Evolutionary conservation across 2,797 vertebrate genomes (phyloP), one percentile per base, ranked within the genome.

Genomic region (Orestias chungarensis): DNA sequence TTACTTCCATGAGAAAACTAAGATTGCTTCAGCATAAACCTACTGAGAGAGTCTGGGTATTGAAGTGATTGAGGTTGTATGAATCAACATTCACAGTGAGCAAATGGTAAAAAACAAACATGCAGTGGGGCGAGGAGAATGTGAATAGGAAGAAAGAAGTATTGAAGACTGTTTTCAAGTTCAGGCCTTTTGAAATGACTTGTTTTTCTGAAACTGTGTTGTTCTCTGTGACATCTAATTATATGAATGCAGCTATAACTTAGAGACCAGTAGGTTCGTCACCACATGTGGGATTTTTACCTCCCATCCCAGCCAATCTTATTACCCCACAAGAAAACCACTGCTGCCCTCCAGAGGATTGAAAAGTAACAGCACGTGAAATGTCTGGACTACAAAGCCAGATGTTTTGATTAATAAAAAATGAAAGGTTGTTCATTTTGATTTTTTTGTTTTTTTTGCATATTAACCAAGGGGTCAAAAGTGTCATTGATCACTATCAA

Each of bases 281-380:
- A 46, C 23, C 79, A 71, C 46, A 61, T 68, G 33, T 71, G 71
- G 64, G 61, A 50, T 71, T 33, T n/a, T 33, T 66, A 47, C 64
- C 33, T 76, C 43, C 33, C 18, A 9, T 57, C 14, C 50, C 35
- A 66, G 52, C 70, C 35, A 12, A 5, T n/a, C 23, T 38, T 38
- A n/a, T 10, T 61, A n/a, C 4, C 57, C 8, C 9, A 42, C 42
- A 71, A 70, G 77, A 54, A 82, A 70, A 76, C 68, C 86, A 79
- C 82, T 91, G 88, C 93, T 93, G 91, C 90, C 90, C 91, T 78
- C 94, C 64, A 64, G 82, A 82, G 93, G 88, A 77, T 3, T 12
- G 23, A 11, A n/a, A 31, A 42, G 70, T 33, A 83, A 82, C 66
- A 52, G 64, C 84, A 84, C 0, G 10, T 49, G 14, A 18, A 43